Evolutionary conservation across 2,113 vertebrate species (phyloP).

Genomic region (Salvator merianae): DNA sequence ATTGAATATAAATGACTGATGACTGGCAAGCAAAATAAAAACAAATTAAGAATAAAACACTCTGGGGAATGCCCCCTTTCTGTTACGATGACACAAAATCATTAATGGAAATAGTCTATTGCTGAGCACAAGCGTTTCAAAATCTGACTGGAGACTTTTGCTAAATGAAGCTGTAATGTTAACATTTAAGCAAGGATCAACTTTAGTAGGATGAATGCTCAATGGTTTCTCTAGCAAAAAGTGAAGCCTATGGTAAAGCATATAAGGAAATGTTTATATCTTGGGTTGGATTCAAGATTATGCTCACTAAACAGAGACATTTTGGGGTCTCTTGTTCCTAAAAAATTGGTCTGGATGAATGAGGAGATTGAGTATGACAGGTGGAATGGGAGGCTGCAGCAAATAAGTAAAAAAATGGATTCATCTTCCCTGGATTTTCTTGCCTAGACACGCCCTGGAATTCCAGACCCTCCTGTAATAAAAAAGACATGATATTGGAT

Average conservation of each 20-base stretch:
- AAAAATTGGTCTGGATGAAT: not conserved
- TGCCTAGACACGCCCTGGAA: too few species aligned
- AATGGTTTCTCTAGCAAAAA: not conserved
- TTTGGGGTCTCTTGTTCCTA: not conserved
- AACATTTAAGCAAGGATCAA: not conserved
- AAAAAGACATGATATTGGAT: too few species aligned
- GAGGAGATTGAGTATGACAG: not conserved
- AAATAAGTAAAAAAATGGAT: not conserved
- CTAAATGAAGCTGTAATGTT: slow-evolving; percentile 24
- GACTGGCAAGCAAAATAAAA: not conserved
- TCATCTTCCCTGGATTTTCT: too few species aligned
- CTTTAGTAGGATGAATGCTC: not conserved
- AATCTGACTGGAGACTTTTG: slow-evolving; percentile 5
- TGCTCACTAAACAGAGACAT: not conserved
- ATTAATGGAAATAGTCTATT: slow-evolving; percentile 16
- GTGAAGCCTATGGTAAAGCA: not conserved
- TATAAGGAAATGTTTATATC: not conserved
- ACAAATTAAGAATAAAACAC: slow-evolving; percentile 26
- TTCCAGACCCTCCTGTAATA: not conserved
- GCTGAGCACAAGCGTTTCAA: slow-evolving; percentile 27
- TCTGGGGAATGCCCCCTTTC: slow-evolving; percentile 26
- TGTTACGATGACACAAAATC: slow-evolving; percentile 34
- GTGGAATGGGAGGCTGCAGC: not conserved
- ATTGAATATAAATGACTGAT: slow-evolving; percentile 9
- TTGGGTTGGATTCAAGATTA: not conserved